phyloP scores from a whole-genome alignment of 2,888 invertebrate genomes.

The Dryadula phaetusa region DNA sequence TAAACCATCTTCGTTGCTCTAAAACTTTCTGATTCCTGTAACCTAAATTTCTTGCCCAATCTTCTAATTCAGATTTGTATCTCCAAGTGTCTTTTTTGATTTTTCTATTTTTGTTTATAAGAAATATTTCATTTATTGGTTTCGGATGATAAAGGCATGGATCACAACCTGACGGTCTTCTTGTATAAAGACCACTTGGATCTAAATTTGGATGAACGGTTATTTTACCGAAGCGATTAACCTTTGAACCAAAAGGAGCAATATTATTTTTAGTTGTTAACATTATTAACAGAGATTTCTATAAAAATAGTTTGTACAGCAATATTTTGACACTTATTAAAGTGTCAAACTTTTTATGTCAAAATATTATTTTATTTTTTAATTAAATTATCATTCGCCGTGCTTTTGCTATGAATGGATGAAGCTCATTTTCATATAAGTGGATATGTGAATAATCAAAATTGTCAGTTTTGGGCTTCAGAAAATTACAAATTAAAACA shows the following conservation, averaged over 20 bases:
- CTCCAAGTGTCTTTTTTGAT: slow-evolving; percentile 67
- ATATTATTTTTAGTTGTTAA: slow-evolving; percentile 30
- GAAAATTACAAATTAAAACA: too few relatives aligned
- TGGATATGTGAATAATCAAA: too few relatives aligned
- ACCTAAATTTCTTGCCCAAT: slow-evolving; percentile 72
- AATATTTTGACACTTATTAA: too few relatives aligned
- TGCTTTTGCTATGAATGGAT: too few relatives aligned
- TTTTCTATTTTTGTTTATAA: slow-evolving; percentile 54
- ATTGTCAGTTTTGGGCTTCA: too few relatives aligned
- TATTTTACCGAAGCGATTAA: slow-evolving; percentile 62
- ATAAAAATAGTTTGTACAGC: neutral
- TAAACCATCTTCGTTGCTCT: slow-evolving; percentile 56
- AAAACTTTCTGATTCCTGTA: slow-evolving; percentile 71
- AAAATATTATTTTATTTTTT: neutral
- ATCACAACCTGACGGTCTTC: slow-evolving; percentile 60
- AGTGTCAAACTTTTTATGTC: slow-evolving; percentile 2
- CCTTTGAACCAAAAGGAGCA: slow-evolving; percentile 55
- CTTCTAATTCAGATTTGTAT: slow-evolving; percentile 70
- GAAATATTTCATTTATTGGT: slow-evolving; percentile 56
- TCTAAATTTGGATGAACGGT: slow-evolving; percentile 68
- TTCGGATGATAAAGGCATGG: slow-evolving; percentile 67
- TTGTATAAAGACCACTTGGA: slow-evolving; percentile 59
- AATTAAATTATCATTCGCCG: too few relatives aligned
- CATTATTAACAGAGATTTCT: slow-evolving; percentile 35
- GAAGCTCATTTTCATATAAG: too few relatives aligned